These are phyloP conservation scores for Xenus cinereus DNA, from an alignment of 2,113 vertebrate genomes.

Conservation along the genomic window DNA sequence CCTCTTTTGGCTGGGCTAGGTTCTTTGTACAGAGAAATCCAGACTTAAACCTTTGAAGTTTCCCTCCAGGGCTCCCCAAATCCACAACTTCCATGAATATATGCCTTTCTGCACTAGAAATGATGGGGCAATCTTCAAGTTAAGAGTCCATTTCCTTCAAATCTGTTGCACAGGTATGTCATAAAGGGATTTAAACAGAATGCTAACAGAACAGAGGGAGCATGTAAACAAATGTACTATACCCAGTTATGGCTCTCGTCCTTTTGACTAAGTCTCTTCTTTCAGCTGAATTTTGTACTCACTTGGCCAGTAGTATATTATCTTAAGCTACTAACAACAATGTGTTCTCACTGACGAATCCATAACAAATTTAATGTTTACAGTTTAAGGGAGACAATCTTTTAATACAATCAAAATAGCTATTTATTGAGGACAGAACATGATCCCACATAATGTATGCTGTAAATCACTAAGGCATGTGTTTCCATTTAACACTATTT, in stretches of 20 bases:
- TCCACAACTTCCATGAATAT: neutral
- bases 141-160: neutral
- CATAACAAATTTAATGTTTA: neutral
- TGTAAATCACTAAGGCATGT: conserved; percentile 3
- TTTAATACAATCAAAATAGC: conserved; percentile 19
- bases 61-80: neutral
- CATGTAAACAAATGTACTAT: neutral
- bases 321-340: neutral
- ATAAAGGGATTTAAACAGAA: neutral
- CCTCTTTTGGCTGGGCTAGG: neutral
- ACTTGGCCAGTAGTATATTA: neutral
- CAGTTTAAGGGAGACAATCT: neutral
- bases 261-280: neutral
- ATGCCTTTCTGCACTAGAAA: neutral
- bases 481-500: conserved; percentile 58
- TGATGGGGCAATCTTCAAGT: neutral
- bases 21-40: neutral
- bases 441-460: neutral
- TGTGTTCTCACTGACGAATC: neutral
- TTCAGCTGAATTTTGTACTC: neutral
- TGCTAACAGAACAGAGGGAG: neutral
- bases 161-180: neutral
- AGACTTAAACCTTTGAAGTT: neutral
- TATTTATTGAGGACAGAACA: conserved; percentile 10
- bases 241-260: neutral